A percentile compares a stretch with the other conserved stretches of the same genome.
Evolutionary conservation across 1,140 invertebrate genomes (phyloP).

Genomic region (Eufriesea mexicana): DNA sequence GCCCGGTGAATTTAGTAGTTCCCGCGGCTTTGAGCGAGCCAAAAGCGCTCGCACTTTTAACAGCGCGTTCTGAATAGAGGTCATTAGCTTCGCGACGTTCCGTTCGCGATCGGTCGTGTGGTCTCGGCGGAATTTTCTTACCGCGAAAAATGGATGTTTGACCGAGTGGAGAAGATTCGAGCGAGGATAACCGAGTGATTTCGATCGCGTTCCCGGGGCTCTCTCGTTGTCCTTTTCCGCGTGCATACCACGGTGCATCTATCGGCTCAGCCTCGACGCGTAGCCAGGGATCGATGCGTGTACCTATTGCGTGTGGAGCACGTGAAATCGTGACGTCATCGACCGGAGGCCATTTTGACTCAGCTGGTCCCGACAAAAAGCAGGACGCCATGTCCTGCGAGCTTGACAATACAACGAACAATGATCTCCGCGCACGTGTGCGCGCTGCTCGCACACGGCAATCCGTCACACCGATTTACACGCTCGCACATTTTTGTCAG

Average conservation of each 20-base stretch:
- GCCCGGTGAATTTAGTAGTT: background rate
- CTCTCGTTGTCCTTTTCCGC: background rate
- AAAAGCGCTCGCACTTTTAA: background rate
- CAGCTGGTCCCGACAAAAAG: conserved; percentile 79
- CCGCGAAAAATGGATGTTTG: background rate
- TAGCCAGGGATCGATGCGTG: conserved; percentile 39
- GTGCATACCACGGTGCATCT: background rate
- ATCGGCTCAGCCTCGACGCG: conserved; percentile 16
- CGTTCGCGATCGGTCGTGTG: background rate
- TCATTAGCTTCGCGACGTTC: conserved; percentile 13
- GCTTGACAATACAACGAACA: conserved; percentile 72
- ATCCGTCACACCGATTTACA: conserved; percentile 42
- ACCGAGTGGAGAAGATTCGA: too few species aligned
- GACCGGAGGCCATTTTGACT: conserved; percentile 80
- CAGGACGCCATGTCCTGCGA: conserved; percentile 78
- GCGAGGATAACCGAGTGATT: background rate
- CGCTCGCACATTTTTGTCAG: background rate
- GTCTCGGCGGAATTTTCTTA: background rate
- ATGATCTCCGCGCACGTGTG: conserved; percentile 58
- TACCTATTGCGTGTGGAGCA: conserved; percentile 43
- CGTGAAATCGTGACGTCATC: conserved; percentile 75
- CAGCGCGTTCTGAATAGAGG: conserved; percentile 9
- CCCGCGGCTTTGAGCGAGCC: background rate
- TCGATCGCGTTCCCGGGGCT: too few species aligned
- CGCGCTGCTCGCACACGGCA: conserved; percentile 31